Conservation (phyloP, 1,140 invertebrate genomes). For the Chironomus tepperi region DNA sequence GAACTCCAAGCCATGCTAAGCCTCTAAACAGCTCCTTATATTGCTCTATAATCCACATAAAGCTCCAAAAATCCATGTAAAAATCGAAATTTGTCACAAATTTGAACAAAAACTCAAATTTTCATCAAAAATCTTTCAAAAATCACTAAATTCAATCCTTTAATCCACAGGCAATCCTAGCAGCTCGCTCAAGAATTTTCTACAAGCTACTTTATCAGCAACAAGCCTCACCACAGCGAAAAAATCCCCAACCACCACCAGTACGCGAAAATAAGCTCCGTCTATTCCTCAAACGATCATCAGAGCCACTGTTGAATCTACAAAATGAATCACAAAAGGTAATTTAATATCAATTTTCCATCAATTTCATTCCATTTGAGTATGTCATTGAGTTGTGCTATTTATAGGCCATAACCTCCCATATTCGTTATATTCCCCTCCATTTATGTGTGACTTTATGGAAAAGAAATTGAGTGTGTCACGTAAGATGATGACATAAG, state of each 20-base stretch:
- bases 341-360: constrained; percentile 32
- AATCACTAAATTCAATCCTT: background rate
- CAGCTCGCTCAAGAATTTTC: constrained; percentile 58
- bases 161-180: constrained; percentile 34
- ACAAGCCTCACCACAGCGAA: constrained; percentile 69
- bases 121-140: background rate
- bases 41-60: too few relatives aligned
- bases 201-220: constrained; percentile 87
- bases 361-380: background rate
- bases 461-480: too few relatives aligned
- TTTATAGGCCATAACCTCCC: background rate
- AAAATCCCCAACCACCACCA: constrained; percentile 48
- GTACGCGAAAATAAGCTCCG: constrained; percentile 79
- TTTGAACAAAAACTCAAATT: too few relatives aligned
- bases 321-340: constrained; percentile 80
- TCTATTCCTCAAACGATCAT: constrained; percentile 81
- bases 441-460: too few relatives aligned
- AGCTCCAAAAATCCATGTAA: too few relatives aligned
- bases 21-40: too few relatives aligned
- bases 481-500: too few relatives aligned
- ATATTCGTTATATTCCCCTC: background rate
- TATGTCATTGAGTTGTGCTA: background rate
- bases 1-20: too few relatives aligned
- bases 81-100: too few relatives aligned
- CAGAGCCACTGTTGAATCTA: constrained; percentile 85